A percentile compares a stretch with the other conserved stretches of the same genome.
Conservation (phyloP, 1,140 invertebrate species). For the Rhyzopertha dominica region DNA sequence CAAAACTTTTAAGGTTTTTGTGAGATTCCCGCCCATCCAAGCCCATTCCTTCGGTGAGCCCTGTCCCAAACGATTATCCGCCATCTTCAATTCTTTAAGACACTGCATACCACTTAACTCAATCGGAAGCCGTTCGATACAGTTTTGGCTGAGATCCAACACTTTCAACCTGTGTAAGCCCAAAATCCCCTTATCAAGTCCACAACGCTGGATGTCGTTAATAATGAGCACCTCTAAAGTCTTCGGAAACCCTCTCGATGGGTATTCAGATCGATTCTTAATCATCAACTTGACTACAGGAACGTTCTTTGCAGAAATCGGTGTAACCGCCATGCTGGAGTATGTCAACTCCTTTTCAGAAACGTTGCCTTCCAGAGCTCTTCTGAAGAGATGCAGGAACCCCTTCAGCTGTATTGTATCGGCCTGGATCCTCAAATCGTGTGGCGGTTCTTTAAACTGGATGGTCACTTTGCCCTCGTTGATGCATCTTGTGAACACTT, state of each 20-base stretch:
- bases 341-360: conserved; percentile 52
- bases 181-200: conserved; percentile 64
- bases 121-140: conserved; percentile 64
- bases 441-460: conserved; percentile 60
- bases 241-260: conserved; percentile 62
- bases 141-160: conserved; percentile 74
- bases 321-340: conserved; percentile 49
- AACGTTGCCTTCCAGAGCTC: conserved; percentile 55
- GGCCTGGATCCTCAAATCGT: conserved; percentile 64
- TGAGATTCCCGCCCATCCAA: conserved; percentile 55
- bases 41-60: conserved; percentile 52
- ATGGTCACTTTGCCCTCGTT: conserved; percentile 70
- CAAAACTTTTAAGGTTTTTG: conserved; percentile 47
- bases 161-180: conserved; percentile 57
- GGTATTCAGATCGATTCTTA: conserved; percentile 59
- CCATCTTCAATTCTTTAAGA: conserved; percentile 64
- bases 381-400: conserved; percentile 60
- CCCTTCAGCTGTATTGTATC: conserved; percentile 62
- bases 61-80: conserved; percentile 64
- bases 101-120: conserved; percentile 63
- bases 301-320: conserved; percentile 42
- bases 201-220: conserved; percentile 54
- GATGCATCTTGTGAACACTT: conserved; percentile 63
- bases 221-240: conserved; percentile 56
- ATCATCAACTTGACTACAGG: conserved; percentile 56